Percentiles rank a stretch among this genome's conserved stretches.
Evolutionary conservation across 2,113 vertebrate species (phyloP).

Genomic region (Cyanocitta stelleri): DNA sequence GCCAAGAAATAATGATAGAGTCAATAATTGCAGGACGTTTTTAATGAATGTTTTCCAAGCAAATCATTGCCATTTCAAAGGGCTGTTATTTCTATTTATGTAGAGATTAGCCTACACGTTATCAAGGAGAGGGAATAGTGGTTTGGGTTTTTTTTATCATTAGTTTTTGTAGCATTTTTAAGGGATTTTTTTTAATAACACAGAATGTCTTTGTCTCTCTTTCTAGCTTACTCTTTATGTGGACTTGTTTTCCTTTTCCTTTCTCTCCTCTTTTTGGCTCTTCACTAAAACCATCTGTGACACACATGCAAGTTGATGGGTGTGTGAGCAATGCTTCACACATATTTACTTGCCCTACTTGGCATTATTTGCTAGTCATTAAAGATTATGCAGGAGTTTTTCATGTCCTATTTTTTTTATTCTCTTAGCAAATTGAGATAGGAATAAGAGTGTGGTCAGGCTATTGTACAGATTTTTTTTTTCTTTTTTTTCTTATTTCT

Average conservation of each 20-base stretch:
- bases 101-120: constrained; percentile 1
- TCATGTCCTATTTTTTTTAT: background rate
- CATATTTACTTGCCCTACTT: constrained; percentile 31
- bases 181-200: background rate
- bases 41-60: constrained; percentile 67
- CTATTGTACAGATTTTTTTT: background rate
- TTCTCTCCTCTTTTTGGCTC: background rate
- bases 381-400: background rate
- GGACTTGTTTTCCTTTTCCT: constrained; percentile 15
- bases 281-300: constrained; percentile 8
- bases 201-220: background rate
- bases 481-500: background rate
- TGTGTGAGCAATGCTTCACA: background rate
- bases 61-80: constrained; percentile 64
- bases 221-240: background rate
- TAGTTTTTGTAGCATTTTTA: background rate
- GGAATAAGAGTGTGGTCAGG: background rate
- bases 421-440: background rate
- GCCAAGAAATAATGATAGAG: constrained; percentile 63
- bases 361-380: constrained; percentile 45
- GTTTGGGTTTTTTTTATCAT: background rate
- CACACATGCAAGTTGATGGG: background rate
- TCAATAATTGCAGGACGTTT: constrained; percentile 60
- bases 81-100: constrained; percentile 45
- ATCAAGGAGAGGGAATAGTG: background rate